A percentile compares a stretch with the other conserved stretches of the same genome.
Conservation (phyloP, 2,113 vertebrate genomes). For the Athene noctua region DNA sequence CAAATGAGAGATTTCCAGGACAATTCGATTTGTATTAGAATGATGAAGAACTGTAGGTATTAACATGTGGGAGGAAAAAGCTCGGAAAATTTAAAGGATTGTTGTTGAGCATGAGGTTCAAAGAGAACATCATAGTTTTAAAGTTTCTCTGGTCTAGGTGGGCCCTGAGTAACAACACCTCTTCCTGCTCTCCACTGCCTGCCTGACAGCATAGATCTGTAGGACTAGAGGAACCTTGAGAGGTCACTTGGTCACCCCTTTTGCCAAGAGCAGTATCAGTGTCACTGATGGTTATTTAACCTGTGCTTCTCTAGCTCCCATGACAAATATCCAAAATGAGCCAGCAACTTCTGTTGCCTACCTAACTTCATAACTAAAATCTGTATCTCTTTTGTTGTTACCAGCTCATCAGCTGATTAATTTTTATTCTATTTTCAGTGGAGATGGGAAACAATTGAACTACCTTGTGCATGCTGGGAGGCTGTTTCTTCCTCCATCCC, state of each 20-base stretch:
- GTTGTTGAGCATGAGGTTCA: background rate
- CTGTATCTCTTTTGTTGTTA: background rate
- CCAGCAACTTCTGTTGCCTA: background rate
- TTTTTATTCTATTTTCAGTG: background rate
- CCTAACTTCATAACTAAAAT: background rate
- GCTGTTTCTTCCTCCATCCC: background rate
- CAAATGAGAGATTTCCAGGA: background rate
- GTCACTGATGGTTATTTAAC: background rate
- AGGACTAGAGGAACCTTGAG: background rate
- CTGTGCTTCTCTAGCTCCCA: background rate
- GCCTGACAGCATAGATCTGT: background rate
- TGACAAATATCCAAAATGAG: background rate
- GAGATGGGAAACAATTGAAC: background rate
- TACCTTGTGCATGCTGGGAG: background rate
- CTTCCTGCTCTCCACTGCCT: background rate
- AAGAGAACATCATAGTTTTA: background rate
- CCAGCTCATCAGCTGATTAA: background rate
- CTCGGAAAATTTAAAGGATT: background rate
- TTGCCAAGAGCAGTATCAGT: background rate
- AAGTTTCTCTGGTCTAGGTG: background rate
- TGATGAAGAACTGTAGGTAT: background rate
- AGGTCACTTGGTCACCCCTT: background rate
- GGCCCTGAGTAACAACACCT: background rate
- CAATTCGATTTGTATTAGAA: background rate
- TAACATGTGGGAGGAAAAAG: background rate